phyloP scores from a whole-genome alignment of 2,113 vertebrate species.

The Amblyornis subalaris region DNA sequence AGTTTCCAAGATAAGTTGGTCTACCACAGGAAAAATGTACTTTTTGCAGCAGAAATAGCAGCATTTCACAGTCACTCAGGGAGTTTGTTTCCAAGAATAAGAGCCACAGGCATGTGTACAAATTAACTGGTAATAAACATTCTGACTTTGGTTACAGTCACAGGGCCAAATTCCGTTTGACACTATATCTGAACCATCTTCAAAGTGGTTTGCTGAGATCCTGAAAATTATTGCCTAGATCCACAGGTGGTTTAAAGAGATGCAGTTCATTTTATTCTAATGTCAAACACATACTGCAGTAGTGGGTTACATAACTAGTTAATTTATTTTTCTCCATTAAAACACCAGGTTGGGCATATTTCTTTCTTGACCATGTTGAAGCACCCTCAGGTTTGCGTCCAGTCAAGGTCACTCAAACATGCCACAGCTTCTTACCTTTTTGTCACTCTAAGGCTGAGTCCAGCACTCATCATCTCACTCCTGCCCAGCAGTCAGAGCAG shows the following conservation, averaged over 20 bases:
- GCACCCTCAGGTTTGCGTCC: background rate
- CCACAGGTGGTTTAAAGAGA: conserved; percentile 16
- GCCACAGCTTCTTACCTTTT: background rate
- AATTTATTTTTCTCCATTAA: background rate
- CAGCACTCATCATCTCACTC: background rate
- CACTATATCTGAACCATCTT: background rate
- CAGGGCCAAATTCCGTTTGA: background rate
- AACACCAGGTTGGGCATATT: background rate
- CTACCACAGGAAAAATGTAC: conserved; percentile 1
- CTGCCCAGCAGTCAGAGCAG: background rate
- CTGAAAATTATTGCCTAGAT: background rate
- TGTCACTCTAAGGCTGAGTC: background rate
- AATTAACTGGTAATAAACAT: conserved; percentile 42
- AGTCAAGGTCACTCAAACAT: background rate
- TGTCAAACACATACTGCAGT: background rate
- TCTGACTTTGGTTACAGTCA: conserved; percentile 14
- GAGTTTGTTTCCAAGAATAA: conserved; percentile 34
- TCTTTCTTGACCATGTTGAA: background rate
- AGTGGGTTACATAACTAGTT: background rate
- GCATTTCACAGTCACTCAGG: conserved; percentile 1
- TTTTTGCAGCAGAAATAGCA: conserved; percentile 44
- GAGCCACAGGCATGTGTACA: conserved; percentile 47
- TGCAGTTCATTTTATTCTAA: background rate
- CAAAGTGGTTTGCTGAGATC: background rate
- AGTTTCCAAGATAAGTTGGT: conserved; percentile 12